Evolutionary conservation across 2,888 invertebrate species (phyloP), one percentile per base, ranked within the genome.

Genomic region (Dermolepida albohirtum): DNA sequence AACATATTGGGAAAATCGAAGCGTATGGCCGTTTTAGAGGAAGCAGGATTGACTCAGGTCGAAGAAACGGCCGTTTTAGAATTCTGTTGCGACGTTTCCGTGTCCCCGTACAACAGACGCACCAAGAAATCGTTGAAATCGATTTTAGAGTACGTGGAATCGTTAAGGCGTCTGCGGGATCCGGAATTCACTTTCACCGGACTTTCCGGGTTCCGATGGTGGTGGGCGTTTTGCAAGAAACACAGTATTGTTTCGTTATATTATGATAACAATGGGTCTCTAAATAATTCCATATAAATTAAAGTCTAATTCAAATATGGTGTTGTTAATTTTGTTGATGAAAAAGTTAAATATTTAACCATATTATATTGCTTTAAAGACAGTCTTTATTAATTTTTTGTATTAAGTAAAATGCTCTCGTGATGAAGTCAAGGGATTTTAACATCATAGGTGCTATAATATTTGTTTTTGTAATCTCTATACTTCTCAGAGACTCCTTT

Each of bases 201-300:
- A n/a, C 84, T 90, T n/a, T 88, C 89, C 17, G 91, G 91, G 0
- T 92, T 90, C 76, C 84, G 91, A 11, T 92, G 92, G 92, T 92
- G 92, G 92, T 92, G 92, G 92, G 92, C 92, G 0, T 92, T 92
- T 77, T 92, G 92, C 83, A 92, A 92, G 82, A 92, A 92, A 78
- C 89, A 92, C 83, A 89, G 90, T 66, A 89, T 92, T 71, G 90
- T 90, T 1, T 91, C 91, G 64, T 80, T 89, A 59, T 88, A 87
- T 77, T 88, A 85, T 73, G 85, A 86, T 64, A 81, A 78, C 71
- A 76, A 74, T 67, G 72, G 72, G 16, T 64, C 69, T 50, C 41
- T 66, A 39, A 69, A 66, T 52, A 68, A 65, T 52, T 40, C 64
- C 12, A 54, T 65, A 54, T 62, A 47, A 57, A 34, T 6, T 34